These are phyloP conservation scores for Nemopilema nomurai DNA, from an alignment of 30 jellyfish, hydroid and myxozoan genomes.

Conservation along the genomic window DNA sequence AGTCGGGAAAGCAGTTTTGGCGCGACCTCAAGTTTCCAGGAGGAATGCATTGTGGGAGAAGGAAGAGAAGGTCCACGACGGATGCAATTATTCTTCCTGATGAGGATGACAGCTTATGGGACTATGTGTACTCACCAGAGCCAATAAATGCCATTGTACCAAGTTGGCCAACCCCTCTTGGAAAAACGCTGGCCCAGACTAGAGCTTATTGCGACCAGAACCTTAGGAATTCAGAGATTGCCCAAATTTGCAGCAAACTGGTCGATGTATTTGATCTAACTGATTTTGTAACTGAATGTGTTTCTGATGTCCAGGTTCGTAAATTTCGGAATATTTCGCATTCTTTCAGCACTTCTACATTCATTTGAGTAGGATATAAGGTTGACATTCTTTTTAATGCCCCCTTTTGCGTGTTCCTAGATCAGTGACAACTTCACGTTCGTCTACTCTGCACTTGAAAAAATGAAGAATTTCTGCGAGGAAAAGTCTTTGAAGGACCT, in stretches of 20 bases:
- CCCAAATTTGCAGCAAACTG: conserved; percentile 52
- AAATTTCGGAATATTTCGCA: too few species aligned
- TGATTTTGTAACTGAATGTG: conserved; percentile 69
- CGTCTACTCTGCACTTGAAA: conserved; percentile 59
- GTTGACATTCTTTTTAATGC: too few species aligned
- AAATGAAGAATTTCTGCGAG: conserved; percentile 62
- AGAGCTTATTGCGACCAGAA: conserved; percentile 31
- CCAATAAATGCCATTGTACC: conserved; percentile 29
- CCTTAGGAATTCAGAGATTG: conserved; percentile 51
- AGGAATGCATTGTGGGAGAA: conserved; percentile 70
- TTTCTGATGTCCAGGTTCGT: conserved; percentile 76
- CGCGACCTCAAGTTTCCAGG: conserved; percentile 79
- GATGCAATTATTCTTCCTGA: conserved; percentile 80
- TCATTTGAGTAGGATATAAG: too few species aligned
- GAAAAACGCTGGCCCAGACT: conserved; percentile 66
- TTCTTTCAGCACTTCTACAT: too few species aligned
- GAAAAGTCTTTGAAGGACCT: conserved; percentile 67
- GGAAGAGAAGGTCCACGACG: conserved; percentile 58
- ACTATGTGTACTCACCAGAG: conserved; percentile 57
- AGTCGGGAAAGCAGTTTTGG: conserved; percentile 54
- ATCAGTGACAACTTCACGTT: conserved; percentile 59
- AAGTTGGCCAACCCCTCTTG: conserved; percentile 73
- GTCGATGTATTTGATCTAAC: conserved; percentile 50
- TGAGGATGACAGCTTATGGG: conserved; percentile 52
- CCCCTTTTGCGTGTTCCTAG: conserved; percentile 1